A percentile compares a stretch with the other conserved stretches of the same genome.
Evolutionary conservation across 2,113 vertebrate genomes (phyloP).

Genomic region (Nannobrachium achirus): DNA sequence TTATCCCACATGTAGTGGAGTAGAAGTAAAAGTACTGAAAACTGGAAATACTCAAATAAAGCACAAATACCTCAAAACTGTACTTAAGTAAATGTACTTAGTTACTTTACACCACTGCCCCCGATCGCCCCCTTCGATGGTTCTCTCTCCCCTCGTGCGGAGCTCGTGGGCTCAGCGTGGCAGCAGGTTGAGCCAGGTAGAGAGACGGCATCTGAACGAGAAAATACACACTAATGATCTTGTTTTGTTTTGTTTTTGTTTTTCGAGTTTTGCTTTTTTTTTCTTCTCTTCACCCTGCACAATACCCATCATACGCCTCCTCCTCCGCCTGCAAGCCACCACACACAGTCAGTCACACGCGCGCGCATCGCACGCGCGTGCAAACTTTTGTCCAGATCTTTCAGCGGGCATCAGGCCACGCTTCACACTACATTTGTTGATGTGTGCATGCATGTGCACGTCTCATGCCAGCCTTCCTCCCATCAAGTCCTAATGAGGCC

Average conservation of each 20-base stretch:
- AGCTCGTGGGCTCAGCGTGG: constrained; percentile 56
- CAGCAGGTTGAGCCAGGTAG: constrained; percentile 69
- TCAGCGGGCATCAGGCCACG: constrained; percentile 76
- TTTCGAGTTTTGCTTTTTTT: background rate
- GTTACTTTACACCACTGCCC: background rate
- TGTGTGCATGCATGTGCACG: constrained; percentile 79
- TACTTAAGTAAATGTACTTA: too few relatives aligned
- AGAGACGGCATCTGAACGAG: constrained; percentile 69
- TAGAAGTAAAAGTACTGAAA: too few relatives aligned
- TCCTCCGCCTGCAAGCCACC: constrained; percentile 50
- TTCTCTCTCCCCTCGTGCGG: constrained; percentile 53
- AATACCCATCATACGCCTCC: constrained; percentile 43
- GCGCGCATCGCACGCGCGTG: too few relatives aligned
- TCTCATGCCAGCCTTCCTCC: constrained; percentile 79
- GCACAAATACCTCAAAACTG: too few relatives aligned
- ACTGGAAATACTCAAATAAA: too few relatives aligned
- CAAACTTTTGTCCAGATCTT: constrained; percentile 67
- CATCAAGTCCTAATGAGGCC: constrained; percentile 80
- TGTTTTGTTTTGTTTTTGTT: constrained; percentile 45
- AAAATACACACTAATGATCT: constrained; percentile 71
- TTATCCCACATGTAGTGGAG: too few relatives aligned
- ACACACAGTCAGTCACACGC: constrained; percentile 14
- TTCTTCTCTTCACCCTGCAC: too few relatives aligned
- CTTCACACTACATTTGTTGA: constrained; percentile 82
- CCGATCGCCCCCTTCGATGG: constrained; percentile 49